phyloP scores from a whole-genome alignment of 2,113 vertebrate species.

The Pyrgilauda ruficollis region DNA sequence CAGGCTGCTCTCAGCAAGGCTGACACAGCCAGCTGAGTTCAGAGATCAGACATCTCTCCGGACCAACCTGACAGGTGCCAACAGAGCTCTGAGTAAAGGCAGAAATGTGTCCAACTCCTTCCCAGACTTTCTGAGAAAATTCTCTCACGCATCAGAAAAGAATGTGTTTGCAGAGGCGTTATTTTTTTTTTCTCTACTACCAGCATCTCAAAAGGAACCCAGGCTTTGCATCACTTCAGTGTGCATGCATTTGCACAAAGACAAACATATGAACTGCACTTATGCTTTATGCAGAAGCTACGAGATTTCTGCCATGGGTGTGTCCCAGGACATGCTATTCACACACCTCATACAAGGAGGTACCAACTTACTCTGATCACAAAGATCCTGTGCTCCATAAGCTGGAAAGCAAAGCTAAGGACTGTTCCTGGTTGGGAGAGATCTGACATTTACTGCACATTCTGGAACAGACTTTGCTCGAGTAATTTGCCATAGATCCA shows the following conservation, averaged over 20 bases:
- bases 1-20: background rate
- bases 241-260: background rate
- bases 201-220: background rate
- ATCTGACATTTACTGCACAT: background rate
- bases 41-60: background rate
- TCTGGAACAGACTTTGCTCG: background rate
- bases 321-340: background rate
- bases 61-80: background rate
- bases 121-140: background rate
- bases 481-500: background rate
- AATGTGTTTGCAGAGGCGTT: background rate
- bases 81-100: background rate
- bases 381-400: background rate
- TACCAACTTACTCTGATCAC: background rate
- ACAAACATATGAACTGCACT: background rate
- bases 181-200: background rate
- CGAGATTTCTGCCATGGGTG: accelerated
- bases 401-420: background rate
- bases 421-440: background rate
- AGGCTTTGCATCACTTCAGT: background rate
- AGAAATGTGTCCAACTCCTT: background rate
- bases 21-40: background rate
- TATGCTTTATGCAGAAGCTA: background rate
- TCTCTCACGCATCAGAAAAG: background rate
- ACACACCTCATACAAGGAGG: background rate